Conservation (phyloP, 2,797 vertebrate genomes). For the Buphagus erythrorhynchus region DNA sequence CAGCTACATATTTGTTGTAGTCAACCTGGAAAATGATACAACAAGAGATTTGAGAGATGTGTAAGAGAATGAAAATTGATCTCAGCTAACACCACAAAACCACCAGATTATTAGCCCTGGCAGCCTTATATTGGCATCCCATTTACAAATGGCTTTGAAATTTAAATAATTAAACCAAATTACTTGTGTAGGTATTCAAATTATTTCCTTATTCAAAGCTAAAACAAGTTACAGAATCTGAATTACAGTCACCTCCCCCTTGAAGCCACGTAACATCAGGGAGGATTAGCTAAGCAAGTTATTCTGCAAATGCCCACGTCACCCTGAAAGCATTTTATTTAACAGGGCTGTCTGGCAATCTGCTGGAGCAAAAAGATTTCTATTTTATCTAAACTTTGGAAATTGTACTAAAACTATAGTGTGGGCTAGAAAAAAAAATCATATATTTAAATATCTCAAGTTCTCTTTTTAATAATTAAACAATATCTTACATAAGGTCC, state of each 20-base stretch:
- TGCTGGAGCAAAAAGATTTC: background rate
- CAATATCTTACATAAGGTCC: slow-evolving; percentile 5
- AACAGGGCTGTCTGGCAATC: background rate
- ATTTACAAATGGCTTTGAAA: background rate
- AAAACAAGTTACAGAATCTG: background rate
- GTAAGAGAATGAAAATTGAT: background rate
- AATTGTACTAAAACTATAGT: background rate
- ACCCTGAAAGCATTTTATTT: background rate
- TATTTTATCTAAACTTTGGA: background rate
- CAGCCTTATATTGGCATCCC: background rate
- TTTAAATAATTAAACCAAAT: background rate
- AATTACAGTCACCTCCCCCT: background rate
- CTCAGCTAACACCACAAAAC: background rate
- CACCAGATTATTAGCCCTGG: background rate
- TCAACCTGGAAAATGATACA: slow-evolving; percentile 79
- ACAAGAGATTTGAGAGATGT: background rate
- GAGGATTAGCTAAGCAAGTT: background rate
- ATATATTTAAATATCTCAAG: background rate
- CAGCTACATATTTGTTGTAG: slow-evolving; percentile 87
- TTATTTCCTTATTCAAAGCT: background rate
- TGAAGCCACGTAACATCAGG: background rate
- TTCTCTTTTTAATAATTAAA: background rate
- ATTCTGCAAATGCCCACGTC: background rate
- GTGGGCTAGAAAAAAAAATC: background rate
- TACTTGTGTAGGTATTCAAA: background rate